phyloP scores from a whole-genome alignment of 2,888 invertebrate genomes.

The Ophion slaviceki region DNA sequence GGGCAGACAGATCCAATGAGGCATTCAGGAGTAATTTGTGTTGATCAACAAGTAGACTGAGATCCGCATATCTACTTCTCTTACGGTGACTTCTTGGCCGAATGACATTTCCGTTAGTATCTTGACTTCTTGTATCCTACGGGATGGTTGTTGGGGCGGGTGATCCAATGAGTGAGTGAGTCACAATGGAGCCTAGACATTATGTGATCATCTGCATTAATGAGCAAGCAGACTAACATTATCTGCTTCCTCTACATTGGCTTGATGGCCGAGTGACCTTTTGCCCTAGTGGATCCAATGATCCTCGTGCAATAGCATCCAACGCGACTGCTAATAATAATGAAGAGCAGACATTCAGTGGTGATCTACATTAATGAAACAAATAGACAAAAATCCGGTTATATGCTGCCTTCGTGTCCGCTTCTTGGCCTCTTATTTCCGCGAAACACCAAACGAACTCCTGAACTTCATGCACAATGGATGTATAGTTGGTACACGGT shows the following conservation, averaged over 20 bases:
- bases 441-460: constrained; percentile 41
- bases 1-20: too few species aligned
- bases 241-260: neutral
- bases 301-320: neutral
- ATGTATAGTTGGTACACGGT: constrained; percentile 30
- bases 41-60: too few species aligned
- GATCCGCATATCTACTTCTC: too few species aligned
- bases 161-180: neutral
- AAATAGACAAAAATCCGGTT: constrained; percentile 19
- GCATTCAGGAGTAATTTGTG: too few species aligned
- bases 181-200: neutral
- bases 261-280: constrained; percentile 4
- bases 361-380: constrained; percentile 16
- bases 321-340: neutral
- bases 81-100: too few species aligned
- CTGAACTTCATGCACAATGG: constrained; percentile 48
- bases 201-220: neutral
- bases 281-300: constrained; percentile 18
- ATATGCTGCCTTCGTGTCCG: constrained; percentile 24
- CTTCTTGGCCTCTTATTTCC: constrained; percentile 50
- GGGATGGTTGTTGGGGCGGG: neutral
- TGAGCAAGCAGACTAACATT: neutral
- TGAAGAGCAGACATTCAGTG: constrained; percentile 19
- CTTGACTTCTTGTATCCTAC: neutral
- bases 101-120: neutral